Conservation (phyloP, 2,888 invertebrate species). For the Sesia apiformis region DNA sequence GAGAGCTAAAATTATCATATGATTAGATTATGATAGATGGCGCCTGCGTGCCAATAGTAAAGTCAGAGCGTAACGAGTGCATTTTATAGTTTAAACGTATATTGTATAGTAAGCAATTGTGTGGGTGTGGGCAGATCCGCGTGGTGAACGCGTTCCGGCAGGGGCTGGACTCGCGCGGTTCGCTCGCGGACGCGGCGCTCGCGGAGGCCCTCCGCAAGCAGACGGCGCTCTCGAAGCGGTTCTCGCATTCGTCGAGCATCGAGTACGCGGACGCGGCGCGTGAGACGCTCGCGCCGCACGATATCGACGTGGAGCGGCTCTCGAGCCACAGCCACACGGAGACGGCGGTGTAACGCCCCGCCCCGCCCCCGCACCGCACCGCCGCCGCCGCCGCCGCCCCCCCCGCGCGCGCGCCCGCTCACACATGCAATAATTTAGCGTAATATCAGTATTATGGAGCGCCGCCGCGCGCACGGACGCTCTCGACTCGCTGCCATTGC, state of each 20-base stretch:
- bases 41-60: too few relatives aligned
- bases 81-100: neutral
- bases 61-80: too few relatives aligned
- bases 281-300: slow-evolving; percentile 90
- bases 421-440: slow-evolving; percentile 29
- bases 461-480: slow-evolving; percentile 18
- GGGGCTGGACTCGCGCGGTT: slow-evolving; percentile 97
- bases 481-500: slow-evolving; percentile 47
- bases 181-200: slow-evolving; percentile 92
- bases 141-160: slow-evolving; percentile 99
- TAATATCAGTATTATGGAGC: slow-evolving; percentile 20
- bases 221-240: slow-evolving; percentile 92
- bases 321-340: slow-evolving; percentile 96
- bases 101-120: too few relatives aligned
- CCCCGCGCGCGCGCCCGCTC: slow-evolving; percentile 15
- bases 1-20: too few relatives aligned
- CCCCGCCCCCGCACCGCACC: slow-evolving; percentile 8
- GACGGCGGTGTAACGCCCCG: slow-evolving; percentile 85
- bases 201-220: slow-evolving; percentile 96
- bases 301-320: slow-evolving; percentile 93
- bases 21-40: too few relatives aligned
- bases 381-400: slow-evolving; percentile 12
- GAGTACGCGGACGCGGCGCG: slow-evolving; percentile 93
- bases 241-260: slow-evolving; percentile 91
- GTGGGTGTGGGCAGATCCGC: slow-evolving; percentile 90